These are phyloP conservation scores for Dicyrtomina minuta DNA, from an alignment of 2,888 invertebrate species.

Conservation along the genomic window DNA sequence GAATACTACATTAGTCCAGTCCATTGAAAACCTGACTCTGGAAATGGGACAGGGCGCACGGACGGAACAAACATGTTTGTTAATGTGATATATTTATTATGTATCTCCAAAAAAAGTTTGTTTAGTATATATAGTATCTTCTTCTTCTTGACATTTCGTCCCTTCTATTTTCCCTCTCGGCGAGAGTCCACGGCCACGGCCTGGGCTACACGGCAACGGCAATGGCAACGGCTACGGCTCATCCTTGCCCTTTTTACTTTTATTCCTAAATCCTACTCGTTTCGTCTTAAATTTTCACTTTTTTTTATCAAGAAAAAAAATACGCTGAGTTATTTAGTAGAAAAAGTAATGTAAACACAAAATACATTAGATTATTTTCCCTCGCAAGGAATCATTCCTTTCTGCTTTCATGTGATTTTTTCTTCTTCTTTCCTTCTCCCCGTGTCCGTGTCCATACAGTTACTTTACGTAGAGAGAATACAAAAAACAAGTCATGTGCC, in stretches of 20 bases:
- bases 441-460: not conserved
- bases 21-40: conserved; percentile 5
- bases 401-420: conserved; percentile 8
- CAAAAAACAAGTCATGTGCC: not conserved
- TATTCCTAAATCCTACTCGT: conserved; percentile 4
- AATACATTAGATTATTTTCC: conserved; percentile 10
- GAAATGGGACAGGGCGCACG: conserved; percentile 11
- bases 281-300: conserved; percentile 5
- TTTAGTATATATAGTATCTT: no score
- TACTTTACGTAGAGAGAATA: no score
- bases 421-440: not conserved
- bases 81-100: conserved; percentile 28
- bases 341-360: conserved; percentile 26
- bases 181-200: no score
- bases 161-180: no score
- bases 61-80: not conserved
- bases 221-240: no score
- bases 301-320: conserved; percentile 1
- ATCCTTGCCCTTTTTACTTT: not conserved
- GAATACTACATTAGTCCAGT: conserved; percentile 15
- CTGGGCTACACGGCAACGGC: no score
- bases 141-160: conserved; percentile 9
- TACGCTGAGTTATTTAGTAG: conserved; percentile 18
- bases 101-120: conserved; percentile 13
- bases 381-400: not conserved